Evolutionary conservation across 2,113 vertebrate species (phyloP).

Genomic region (Tylochromis polylepis): DNA sequence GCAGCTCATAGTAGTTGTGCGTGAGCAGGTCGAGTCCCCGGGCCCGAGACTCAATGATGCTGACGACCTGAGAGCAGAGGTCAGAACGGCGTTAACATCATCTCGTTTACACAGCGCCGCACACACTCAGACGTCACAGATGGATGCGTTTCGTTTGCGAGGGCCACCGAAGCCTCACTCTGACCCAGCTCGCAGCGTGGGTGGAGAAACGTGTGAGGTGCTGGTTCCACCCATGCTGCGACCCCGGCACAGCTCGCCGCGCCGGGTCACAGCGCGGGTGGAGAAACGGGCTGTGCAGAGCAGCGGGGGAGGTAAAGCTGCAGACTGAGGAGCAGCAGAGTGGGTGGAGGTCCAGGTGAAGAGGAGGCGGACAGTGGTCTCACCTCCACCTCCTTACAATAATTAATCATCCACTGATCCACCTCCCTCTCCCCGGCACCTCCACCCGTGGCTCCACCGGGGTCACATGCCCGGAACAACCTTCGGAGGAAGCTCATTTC

Average conservation of each 20-base stretch:
- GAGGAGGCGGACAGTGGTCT: background rate
- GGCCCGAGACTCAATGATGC: slow-evolving; percentile 90
- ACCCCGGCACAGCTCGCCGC: background rate
- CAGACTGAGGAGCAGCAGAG: background rate
- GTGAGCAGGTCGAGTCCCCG: slow-evolving; percentile 89
- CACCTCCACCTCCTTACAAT: too few relatives aligned
- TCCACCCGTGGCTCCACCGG: background rate
- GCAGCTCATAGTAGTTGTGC: slow-evolving; percentile 95
- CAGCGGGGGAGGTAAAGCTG: background rate
- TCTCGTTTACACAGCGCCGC: fast-evolving
- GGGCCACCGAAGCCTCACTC: background rate
- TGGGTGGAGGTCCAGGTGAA: background rate
- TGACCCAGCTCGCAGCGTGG: background rate
- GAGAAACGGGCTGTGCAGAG: background rate
- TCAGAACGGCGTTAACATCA: background rate
- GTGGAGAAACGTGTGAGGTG: too few relatives aligned
- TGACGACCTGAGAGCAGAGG: slow-evolving; percentile 76
- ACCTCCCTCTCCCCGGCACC: too few relatives aligned
- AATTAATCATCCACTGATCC: too few relatives aligned
- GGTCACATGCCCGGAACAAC: too few relatives aligned
- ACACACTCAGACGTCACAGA: background rate
- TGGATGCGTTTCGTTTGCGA: fast-evolving
- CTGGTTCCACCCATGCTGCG: too few relatives aligned
- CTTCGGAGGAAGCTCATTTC: background rate
- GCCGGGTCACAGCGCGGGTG: too few relatives aligned